These are phyloP conservation scores for Pomacea maculata DNA, from an alignment of 1,140 invertebrate genomes.

Conservation along the genomic window DNA sequence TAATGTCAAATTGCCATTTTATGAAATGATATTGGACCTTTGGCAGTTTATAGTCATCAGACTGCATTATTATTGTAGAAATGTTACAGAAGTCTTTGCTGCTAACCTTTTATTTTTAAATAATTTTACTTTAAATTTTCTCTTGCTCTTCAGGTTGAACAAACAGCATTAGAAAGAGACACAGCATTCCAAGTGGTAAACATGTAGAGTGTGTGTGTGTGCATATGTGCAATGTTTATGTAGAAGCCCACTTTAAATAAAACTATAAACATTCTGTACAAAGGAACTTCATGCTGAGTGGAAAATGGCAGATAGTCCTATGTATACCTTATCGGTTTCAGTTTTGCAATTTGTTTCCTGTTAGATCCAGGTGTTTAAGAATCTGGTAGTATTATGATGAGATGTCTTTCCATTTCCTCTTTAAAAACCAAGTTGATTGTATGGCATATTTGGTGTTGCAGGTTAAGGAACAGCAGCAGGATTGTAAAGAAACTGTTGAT, in stretches of 20 bases:
- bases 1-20: neutral
- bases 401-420: too few species aligned
- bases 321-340: neutral
- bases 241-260: too few species aligned
- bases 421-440: too few species aligned
- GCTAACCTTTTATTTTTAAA: neutral
- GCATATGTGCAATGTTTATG: too few species aligned
- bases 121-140: neutral
- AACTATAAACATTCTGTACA: too few species aligned
- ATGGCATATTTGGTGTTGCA: slow-evolving; percentile 19
- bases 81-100: neutral
- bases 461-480: slow-evolving; percentile 56
- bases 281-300: too few species aligned
- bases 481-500: slow-evolving; percentile 53
- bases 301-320: neutral
- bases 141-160: slow-evolving; percentile 52
- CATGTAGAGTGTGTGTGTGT: slow-evolving; percentile 9
- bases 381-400: neutral
- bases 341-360: slow-evolving; percentile 5
- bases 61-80: neutral
- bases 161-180: slow-evolving; percentile 57
- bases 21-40: too few species aligned
- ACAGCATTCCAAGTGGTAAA: slow-evolving; percentile 59
- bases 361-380: neutral
- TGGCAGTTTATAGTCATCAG: neutral